Conservation (phyloP, 1,140 invertebrate genomes). For the Drosophila pseudoobscura region DNA sequence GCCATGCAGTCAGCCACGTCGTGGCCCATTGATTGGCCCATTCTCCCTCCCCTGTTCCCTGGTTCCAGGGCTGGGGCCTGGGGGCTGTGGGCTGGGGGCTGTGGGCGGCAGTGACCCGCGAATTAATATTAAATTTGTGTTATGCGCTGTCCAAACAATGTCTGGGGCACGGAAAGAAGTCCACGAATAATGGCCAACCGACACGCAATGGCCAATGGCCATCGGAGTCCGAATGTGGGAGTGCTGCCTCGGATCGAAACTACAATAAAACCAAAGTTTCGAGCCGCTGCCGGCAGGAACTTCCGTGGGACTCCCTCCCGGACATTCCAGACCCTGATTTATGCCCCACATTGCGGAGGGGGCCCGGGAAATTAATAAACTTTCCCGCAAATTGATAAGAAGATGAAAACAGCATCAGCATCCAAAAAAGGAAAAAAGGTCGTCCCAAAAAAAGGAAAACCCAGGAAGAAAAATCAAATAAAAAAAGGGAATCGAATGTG, state of each 20-base stretch:
- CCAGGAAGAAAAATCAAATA: constrained; percentile 19
- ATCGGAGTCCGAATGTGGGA: background rate
- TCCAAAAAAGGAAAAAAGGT: constrained; percentile 21
- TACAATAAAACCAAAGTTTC: background rate
- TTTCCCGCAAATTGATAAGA: constrained; percentile 64
- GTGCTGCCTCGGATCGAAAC: constrained; percentile 23
- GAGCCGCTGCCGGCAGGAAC: too few relatives aligned
- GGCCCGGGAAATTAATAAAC: constrained; percentile 69
- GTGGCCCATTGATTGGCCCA: constrained; percentile 42
- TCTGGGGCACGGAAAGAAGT: constrained; percentile 29
- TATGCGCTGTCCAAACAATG: constrained; percentile 54
- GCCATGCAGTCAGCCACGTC: constrained; percentile 26
- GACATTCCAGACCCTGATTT: constrained; percentile 44
- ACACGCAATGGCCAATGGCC: constrained; percentile 49
- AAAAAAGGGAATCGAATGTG: constrained; percentile 22
- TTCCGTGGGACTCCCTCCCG: background rate
- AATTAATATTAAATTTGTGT: constrained; percentile 71
- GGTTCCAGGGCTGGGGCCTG: constrained; percentile 11
- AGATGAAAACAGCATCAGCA: constrained; percentile 43
- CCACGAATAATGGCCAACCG: constrained; percentile 61
- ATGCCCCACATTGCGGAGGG: constrained; percentile 35
- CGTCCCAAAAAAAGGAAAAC: background rate
- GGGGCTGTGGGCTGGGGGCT: background rate
- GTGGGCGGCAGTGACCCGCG: constrained; percentile 39
- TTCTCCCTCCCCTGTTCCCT: background rate